Conservation (phyloP, 2,113 vertebrate species). For the Gorsachius goisagi region DNA sequence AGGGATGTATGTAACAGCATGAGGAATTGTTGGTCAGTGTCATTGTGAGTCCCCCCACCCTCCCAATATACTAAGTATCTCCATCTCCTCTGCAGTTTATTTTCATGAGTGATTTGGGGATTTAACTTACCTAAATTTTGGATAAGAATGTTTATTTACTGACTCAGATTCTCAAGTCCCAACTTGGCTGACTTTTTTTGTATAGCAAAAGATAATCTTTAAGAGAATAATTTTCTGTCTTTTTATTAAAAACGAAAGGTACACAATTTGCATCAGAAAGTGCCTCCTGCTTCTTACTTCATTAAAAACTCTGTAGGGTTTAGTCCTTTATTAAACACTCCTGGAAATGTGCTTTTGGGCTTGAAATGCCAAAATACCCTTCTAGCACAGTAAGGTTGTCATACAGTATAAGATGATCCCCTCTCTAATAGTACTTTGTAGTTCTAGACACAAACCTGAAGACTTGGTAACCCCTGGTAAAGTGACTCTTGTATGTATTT, state of each 20-base stretch:
- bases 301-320: neutral
- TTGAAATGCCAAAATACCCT: neutral
- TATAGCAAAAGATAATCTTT: neutral
- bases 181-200: neutral
- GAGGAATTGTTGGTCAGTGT: neutral
- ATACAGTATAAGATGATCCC: neutral
- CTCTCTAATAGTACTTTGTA: neutral
- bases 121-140: neutral
- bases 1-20: neutral
- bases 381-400: neutral
- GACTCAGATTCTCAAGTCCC: neutral
- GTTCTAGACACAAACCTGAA: neutral
- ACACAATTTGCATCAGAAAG: neutral
- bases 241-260: neutral
- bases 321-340: neutral
- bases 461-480: neutral
- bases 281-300: neutral
- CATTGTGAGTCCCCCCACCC: neutral
- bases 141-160: neutral
- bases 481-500: neutral
- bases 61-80: neutral
- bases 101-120: neutral
- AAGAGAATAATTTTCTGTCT: neutral
- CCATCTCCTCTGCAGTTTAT: neutral
- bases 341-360: neutral